These are phyloP conservation scores for Perognathus longimembris DNA, from an alignment of 2,113 vertebrate species.

Conservation along the genomic window DNA sequence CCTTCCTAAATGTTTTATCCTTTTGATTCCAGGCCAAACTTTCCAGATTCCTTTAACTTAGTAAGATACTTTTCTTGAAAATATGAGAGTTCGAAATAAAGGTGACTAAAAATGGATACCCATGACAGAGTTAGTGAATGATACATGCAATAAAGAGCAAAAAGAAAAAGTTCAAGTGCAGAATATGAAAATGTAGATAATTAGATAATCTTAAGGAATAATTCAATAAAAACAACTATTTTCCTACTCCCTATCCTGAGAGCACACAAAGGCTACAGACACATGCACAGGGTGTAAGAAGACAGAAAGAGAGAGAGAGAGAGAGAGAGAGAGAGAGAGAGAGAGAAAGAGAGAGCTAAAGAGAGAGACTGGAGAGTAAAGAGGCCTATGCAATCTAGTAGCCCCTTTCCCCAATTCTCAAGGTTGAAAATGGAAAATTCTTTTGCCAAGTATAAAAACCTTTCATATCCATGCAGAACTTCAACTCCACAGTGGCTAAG, in stretches of 20 bases:
- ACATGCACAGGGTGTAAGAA: neutral
- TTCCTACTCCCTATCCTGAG: neutral
- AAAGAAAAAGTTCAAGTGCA: neutral
- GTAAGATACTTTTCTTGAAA: constrained; percentile 37
- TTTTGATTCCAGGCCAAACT: neutral
- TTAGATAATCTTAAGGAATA: neutral
- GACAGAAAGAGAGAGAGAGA: too few relatives aligned
- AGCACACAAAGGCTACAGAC: neutral
- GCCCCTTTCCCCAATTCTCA: neutral
- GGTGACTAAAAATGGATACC: constrained; percentile 29
- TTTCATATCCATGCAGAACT: neutral
- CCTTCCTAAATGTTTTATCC: constrained; percentile 1
- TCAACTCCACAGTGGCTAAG: neutral
- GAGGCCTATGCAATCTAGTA: too few relatives aligned
- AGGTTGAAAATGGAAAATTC: constrained; percentile 19
- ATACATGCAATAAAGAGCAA: constrained; percentile 5
- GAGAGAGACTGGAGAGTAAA: too few relatives aligned
- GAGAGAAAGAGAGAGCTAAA: neutral
- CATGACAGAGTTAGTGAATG: neutral
- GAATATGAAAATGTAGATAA: constrained; percentile 40
- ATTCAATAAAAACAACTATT: constrained; percentile 18
- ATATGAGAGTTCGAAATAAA: constrained; percentile 41
- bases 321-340: neutral
- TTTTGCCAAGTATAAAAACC: constrained; percentile 2
- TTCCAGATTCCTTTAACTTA: constrained; percentile 41